Percentiles rank a stretch among this genome's conserved stretches.
These are phyloP conservation scores for Chiloscyllium punctatum DNA, from an alignment of 2,797 vertebrate species.

Conservation along the genomic window DNA sequence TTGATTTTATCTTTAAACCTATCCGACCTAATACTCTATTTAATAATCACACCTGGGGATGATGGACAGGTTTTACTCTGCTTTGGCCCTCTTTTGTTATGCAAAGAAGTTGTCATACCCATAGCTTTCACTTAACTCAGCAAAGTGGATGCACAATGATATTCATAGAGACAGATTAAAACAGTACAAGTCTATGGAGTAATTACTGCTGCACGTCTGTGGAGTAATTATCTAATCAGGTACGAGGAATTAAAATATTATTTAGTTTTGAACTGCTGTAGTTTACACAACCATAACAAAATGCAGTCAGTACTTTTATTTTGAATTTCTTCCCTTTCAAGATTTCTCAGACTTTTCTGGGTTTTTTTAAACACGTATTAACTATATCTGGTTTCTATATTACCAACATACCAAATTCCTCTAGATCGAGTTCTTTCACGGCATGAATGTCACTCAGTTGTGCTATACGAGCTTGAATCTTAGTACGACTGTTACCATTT, in stretches of 20 bases:
- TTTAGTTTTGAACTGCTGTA: background rate
- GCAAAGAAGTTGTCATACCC: too few relatives aligned
- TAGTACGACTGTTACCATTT: conserved; percentile 81
- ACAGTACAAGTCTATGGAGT: background rate
- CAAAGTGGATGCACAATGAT: background rate
- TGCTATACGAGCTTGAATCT: conserved; percentile 90
- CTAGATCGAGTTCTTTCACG: conserved; percentile 79
- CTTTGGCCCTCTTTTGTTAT: background rate
- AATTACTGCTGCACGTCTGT: background rate
- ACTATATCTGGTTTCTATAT: background rate
- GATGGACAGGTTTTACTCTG: background rate
- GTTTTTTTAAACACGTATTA: background rate
- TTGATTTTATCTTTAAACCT: background rate
- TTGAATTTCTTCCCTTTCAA: background rate
- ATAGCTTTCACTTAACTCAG: background rate
- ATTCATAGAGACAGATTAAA: background rate
- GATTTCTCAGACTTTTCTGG: background rate
- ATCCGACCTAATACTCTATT: background rate
- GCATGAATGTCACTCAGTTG: conserved; percentile 93
- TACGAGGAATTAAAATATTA: background rate
- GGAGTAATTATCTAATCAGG: background rate
- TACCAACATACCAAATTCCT: conserved; percentile 56
- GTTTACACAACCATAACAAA: background rate
- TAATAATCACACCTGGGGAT: background rate
- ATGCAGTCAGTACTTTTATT: background rate